phyloP scores from a whole-genome alignment of 2,888 invertebrate genomes.

The Cinara cedri region DNA sequence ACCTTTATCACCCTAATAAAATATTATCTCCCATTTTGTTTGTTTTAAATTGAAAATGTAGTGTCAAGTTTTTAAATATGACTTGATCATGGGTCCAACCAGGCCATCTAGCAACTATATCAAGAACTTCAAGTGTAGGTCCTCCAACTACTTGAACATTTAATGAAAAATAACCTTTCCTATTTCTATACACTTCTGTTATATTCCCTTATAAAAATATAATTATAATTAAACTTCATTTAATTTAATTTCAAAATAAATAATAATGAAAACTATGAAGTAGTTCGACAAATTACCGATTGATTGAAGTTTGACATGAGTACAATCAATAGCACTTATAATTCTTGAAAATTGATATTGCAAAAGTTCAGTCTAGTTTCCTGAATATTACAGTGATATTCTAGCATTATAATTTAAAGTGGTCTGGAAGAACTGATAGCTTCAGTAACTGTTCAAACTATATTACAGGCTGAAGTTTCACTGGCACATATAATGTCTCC shows the following conservation, averaged over 20 bases:
- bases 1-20: not conserved
- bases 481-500: no score
- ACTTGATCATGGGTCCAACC: not conserved
- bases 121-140: not conserved
- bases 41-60: constrained; percentile 3
- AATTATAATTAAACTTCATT: not conserved
- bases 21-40: not conserved
- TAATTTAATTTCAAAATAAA: not conserved
- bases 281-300: no score
- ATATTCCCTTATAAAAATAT: not conserved
- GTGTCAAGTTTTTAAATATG: not conserved
- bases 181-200: constrained; percentile 1
- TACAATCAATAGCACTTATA: no score
- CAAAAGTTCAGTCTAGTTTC: no score
- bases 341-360: no score
- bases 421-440: no score
- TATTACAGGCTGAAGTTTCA: no score
- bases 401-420: no score
- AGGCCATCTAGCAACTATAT: not conserved
- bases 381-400: no score
- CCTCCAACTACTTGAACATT: constrained; percentile 4
- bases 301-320: no score
- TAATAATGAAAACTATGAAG: no score
- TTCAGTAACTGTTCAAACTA: no score
- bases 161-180: not conserved